A percentile compares a stretch with the other conserved stretches of the same genome.
These are phyloP conservation scores for Actinemys pallida DNA, from an alignment of 2,113 vertebrate species.

Conservation along the genomic window DNA sequence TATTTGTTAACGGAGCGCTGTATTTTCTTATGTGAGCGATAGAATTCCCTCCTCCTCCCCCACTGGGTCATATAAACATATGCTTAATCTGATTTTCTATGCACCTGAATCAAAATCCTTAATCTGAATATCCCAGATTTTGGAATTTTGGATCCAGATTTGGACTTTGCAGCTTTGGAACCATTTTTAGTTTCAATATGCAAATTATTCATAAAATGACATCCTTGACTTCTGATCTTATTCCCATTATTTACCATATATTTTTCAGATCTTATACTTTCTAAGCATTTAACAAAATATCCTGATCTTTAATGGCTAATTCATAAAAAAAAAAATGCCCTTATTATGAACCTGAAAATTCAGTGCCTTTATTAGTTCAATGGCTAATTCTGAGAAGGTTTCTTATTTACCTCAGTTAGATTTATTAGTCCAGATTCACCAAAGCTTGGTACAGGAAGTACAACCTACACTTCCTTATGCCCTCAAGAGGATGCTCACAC, in stretches of 20 bases:
- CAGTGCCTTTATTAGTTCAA: background rate
- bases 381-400: background rate
- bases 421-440: slow-evolving; percentile 2
- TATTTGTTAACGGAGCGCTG: background rate
- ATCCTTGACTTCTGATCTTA: background rate
- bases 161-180: slow-evolving; percentile 9
- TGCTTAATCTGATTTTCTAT: background rate
- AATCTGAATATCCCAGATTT: background rate
- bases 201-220: background rate
- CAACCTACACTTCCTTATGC: slow-evolving; percentile 27
- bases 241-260: background rate
- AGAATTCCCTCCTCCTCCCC: background rate
- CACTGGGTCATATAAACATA: background rate
- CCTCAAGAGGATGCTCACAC: background rate
- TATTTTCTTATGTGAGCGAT: background rate
- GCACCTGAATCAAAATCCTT: background rate
- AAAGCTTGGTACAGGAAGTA: background rate
- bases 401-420: background rate
- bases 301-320: slow-evolving; percentile 17
- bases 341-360: background rate
- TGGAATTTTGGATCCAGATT: background rate
- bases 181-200: background rate
- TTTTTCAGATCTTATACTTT: slow-evolving; percentile 26
- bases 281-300: slow-evolving; percentile 15
- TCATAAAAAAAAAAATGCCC: background rate